phyloP scores from a whole-genome alignment of 2,113 vertebrate species.

The Macrotus californicus region DNA sequence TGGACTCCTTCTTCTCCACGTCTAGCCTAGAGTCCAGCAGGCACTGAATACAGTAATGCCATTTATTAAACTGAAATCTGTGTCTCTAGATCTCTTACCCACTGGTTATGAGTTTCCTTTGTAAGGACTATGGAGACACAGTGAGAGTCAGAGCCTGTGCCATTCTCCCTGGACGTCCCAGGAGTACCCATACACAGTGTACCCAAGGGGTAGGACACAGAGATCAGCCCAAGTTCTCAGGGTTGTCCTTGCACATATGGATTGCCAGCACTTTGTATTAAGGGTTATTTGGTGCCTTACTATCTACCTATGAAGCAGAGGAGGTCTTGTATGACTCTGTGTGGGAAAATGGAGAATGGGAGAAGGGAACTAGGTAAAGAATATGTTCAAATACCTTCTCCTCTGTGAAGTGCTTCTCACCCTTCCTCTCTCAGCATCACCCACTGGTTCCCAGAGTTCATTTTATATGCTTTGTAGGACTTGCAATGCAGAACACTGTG shows the following conservation, averaged over 20 bases:
- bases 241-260: neutral
- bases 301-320: neutral
- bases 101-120: neutral
- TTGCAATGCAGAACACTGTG: neutral
- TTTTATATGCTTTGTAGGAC: neutral
- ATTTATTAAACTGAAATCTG: neutral
- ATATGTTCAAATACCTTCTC: neutral
- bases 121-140: neutral
- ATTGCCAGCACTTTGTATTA: neutral
- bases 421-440: neutral
- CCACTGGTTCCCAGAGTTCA: neutral
- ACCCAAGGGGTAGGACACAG: neutral
- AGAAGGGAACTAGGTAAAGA: neutral
- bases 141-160: neutral
- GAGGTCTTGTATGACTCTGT: neutral
- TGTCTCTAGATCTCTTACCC: neutral
- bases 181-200: neutral
- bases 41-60: neutral
- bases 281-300: neutral
- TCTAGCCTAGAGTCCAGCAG: neutral
- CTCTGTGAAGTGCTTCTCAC: neutral
- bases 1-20: neutral
- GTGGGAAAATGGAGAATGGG: neutral
- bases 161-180: neutral
- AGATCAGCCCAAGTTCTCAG: neutral